phyloP scores from a whole-genome alignment of 2,888 invertebrate species.

The Ochropacha duplaris region DNA sequence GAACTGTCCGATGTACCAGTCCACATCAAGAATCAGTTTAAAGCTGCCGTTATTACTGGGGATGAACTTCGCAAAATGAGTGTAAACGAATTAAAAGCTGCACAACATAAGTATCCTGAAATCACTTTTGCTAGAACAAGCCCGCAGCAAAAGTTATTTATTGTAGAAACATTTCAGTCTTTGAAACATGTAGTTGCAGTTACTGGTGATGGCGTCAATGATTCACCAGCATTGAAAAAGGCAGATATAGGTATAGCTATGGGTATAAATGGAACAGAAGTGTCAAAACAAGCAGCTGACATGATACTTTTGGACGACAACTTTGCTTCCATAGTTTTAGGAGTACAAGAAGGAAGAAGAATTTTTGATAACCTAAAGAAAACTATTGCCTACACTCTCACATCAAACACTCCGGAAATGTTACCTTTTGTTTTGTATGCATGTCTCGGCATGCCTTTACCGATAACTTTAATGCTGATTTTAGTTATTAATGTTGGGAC shows the following conservation, averaged over 20 bases:
- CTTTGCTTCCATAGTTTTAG: slow-evolving; percentile 93
- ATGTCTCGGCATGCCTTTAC: slow-evolving; percentile 88
- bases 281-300: slow-evolving; percentile 94
- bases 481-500: slow-evolving; percentile 91
- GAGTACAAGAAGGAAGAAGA: slow-evolving; percentile 90
- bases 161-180: slow-evolving; percentile 91
- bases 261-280: slow-evolving; percentile 91
- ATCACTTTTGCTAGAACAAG: slow-evolving; percentile 89
- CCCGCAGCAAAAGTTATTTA: slow-evolving; percentile 86
- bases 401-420: slow-evolving; percentile 93
- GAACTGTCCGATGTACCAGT: slow-evolving; percentile 76
- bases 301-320: slow-evolving; percentile 95
- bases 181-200: slow-evolving; percentile 92
- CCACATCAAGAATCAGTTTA: slow-evolving; percentile 68
- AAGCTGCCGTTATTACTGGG: slow-evolving; percentile 70
- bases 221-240: slow-evolving; percentile 93
- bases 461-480: slow-evolving; percentile 83
- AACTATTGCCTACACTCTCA: slow-evolving; percentile 92
- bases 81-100: slow-evolving; percentile 77
- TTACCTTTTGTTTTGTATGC: slow-evolving; percentile 91
- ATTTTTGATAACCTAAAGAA: slow-evolving; percentile 95
- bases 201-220: slow-evolving; percentile 95
- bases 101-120: slow-evolving; percentile 84
- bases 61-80: slow-evolving; percentile 84
- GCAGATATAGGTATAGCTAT: slow-evolving; percentile 93